Conservation (phyloP, 2,113 vertebrate species). For the Triplophysa tibetana region DNA sequence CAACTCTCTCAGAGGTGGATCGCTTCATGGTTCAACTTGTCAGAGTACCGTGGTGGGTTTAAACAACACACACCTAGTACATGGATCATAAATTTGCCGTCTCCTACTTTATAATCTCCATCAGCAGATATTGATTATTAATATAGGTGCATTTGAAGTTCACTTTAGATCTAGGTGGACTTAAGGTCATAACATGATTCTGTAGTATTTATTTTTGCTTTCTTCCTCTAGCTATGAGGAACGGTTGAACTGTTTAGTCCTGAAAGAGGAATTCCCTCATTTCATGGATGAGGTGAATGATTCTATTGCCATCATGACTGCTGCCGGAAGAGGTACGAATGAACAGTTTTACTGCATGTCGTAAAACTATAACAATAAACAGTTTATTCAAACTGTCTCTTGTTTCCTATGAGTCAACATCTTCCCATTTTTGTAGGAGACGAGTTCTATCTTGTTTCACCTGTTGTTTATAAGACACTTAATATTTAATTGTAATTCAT, state of each 20-base stretch:
- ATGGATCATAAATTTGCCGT: background rate
- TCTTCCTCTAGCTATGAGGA: conserved; percentile 70
- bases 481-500: too few relatives aligned
- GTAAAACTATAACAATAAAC: background rate
- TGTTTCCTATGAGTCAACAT: background rate
- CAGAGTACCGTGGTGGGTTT: conserved; percentile 73
- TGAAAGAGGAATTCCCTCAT: conserved; percentile 79
- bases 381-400: background rate
- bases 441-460: background rate
- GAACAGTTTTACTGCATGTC: background rate
- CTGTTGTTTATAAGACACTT: too few relatives aligned
- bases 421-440: conserved; percentile 1
- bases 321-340: conserved; percentile 71
- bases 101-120: background rate
- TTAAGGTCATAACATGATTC: background rate
- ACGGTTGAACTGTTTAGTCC: conserved; percentile 73
- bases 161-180: background rate
- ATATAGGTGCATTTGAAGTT: background rate
- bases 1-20: conserved; percentile 74
- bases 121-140: background rate
- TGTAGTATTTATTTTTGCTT: conserved; percentile 26
- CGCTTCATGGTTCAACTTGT: conserved; percentile 76
- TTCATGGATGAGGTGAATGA: conserved; percentile 68
- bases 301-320: conserved; percentile 68
- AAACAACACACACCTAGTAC: background rate